Evolutionary conservation across 2,888 invertebrate genomes (phyloP).

Genomic region (Leptarthrus brevirostris): DNA sequence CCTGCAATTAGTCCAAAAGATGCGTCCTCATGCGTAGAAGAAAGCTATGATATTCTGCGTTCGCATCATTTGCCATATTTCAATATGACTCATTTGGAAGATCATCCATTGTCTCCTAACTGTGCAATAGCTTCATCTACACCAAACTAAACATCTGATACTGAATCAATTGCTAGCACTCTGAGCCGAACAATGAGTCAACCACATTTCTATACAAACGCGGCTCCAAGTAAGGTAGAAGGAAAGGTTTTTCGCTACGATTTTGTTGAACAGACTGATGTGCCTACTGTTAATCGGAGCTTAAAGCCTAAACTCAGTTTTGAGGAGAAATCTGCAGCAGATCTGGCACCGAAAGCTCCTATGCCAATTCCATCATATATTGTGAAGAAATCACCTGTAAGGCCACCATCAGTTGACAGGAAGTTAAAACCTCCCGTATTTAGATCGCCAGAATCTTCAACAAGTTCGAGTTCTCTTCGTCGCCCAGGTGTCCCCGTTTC

Average conservation of each 20-base stretch:
- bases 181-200: conserved; percentile 61
- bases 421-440: conserved; percentile 72
- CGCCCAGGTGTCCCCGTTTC: conserved; percentile 62
- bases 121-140: conserved; percentile 62
- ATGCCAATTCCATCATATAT: conserved; percentile 19
- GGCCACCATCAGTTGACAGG: conserved; percentile 73
- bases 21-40: conserved; percentile 65
- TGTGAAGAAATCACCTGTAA: conserved; percentile 54
- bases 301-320: conserved; percentile 76
- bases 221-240: conserved; percentile 68
- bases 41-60: conserved; percentile 79
- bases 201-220: conserved; percentile 70
- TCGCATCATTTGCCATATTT: conserved; percentile 71
- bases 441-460: conserved; percentile 57
- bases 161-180: conserved; percentile 54
- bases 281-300: conserved; percentile 84
- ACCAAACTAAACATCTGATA: conserved; percentile 62
- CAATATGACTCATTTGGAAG: conserved; percentile 62
- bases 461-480: conserved; percentile 56
- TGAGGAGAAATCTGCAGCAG: conserved; percentile 63
- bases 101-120: conserved; percentile 52
- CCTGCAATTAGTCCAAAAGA: conserved; percentile 66
- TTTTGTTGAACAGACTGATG: conserved; percentile 64
- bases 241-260: conserved; percentile 70
- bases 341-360: conserved; percentile 63